Evolutionary conservation across 2,113 vertebrate genomes (phyloP).

Genomic region (Muscicapa adusta): DNA sequence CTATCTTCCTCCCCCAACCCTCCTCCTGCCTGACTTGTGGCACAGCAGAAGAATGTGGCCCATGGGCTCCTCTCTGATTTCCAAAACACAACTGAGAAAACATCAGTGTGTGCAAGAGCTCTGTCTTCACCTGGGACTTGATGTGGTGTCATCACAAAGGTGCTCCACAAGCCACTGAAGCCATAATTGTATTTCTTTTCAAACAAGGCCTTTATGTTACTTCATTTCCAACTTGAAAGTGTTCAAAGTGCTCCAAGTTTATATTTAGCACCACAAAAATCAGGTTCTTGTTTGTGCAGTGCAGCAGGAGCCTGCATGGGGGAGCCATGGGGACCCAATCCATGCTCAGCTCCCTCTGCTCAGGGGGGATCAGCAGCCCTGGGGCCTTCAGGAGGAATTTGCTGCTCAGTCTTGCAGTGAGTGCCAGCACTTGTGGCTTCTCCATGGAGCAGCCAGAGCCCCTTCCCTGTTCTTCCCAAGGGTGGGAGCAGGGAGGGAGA

Average conservation of each 20-base stretch:
- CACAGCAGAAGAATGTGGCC: not conserved
- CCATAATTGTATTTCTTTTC: not conserved
- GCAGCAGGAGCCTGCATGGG: not conserved
- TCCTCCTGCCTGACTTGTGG: not conserved
- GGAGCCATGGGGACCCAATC: rapidly evolving
- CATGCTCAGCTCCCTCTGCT: not conserved
- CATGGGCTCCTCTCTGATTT: not conserved
- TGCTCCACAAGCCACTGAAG: not conserved
- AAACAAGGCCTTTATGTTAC: not conserved
- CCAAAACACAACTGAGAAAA: rapidly evolving
- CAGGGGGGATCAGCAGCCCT: rapidly evolving
- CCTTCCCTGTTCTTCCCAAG: not conserved
- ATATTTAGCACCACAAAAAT: not conserved
- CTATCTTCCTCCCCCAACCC: not conserved
- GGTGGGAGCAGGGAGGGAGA: not conserved
- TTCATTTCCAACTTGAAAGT: not conserved
- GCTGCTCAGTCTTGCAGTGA: not conserved
- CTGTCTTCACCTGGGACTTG: not conserved
- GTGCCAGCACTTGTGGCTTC: not conserved
- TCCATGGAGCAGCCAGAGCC: not conserved
- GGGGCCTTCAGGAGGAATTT: not conserved
- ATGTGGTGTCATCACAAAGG: not conserved
- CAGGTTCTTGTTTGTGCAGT: not conserved
- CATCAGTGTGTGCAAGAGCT: not conserved
- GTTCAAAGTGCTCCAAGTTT: not conserved